A percentile compares a stretch with the other conserved stretches of the same genome.
Evolutionary conservation across 2,113 vertebrate species (phyloP).

Genomic region (Rhinoderma darwinii): DNA sequence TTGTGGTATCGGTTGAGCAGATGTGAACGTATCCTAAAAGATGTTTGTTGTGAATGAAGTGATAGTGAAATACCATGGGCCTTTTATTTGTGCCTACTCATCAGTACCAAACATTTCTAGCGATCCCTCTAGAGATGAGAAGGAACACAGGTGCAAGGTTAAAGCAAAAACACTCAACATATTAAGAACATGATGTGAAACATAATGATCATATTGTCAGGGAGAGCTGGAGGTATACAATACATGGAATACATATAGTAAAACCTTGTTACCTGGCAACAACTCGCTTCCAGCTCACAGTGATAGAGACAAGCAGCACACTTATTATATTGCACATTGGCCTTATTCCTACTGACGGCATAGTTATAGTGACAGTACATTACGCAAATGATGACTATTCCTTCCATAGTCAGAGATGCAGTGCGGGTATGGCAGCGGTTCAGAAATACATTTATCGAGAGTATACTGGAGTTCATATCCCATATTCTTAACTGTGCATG

Average conservation of each 20-base stretch:
- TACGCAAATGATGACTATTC: background rate
- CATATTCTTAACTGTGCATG: background rate
- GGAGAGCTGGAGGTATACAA: background rate
- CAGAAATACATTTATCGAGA: background rate
- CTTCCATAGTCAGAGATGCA: conserved; percentile 7
- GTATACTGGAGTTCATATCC: background rate
- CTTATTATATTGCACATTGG: background rate
- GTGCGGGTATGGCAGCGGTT: conserved; percentile 1
- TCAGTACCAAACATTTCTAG: background rate
- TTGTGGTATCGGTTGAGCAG: too few species aligned
- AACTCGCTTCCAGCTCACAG: background rate
- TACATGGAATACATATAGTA: background rate
- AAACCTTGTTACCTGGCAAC: conserved; percentile 16
- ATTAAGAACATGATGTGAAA: background rate
- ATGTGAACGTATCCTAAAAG: too few species aligned
- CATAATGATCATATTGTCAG: background rate
- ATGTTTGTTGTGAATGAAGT: too few species aligned
- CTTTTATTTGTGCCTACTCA: background rate
- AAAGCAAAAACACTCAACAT: background rate
- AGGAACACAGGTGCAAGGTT: background rate
- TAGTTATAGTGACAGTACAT: background rate
- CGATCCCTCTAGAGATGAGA: background rate
- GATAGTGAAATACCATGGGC: background rate
- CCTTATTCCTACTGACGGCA: background rate
- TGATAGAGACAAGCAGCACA: background rate